Percentiles rank a stretch among this genome's conserved stretches.
Conservation (phyloP, 2,113 vertebrate species). For the Heloderma charlesbogerti region DNA sequence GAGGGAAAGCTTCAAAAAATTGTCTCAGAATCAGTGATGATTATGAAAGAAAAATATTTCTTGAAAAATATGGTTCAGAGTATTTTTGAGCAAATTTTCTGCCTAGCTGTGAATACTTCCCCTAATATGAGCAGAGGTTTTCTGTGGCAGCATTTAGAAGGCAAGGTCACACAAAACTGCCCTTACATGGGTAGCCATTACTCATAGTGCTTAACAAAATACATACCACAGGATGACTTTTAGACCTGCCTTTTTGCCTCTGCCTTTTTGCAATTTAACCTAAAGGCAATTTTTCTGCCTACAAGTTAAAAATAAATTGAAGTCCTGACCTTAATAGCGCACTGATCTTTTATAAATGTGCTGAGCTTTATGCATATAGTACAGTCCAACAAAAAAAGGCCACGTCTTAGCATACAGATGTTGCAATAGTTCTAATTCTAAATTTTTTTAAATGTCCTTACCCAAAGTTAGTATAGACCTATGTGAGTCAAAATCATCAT, state of each 20-base stretch:
- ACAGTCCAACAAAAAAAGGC: neutral
- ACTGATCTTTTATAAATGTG: conserved; percentile 17
- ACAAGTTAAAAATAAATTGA: conserved; percentile 45
- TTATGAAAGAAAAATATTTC: neutral
- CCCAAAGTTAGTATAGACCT: conserved; percentile 36
- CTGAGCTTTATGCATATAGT: conserved; percentile 29
- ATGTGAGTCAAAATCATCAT: neutral
- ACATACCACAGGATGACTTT: conserved; percentile 10
- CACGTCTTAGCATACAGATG: conserved; percentile 45
- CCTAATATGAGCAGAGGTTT: neutral
- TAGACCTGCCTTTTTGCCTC: conserved; percentile 24
- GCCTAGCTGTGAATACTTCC: neutral
- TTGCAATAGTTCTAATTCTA: conserved; percentile 9
- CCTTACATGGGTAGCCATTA: neutral
- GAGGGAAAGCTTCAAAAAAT: neutral
- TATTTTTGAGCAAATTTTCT: neutral
- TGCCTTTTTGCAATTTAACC: conserved; percentile 36
- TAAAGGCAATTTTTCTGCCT: conserved; percentile 45
- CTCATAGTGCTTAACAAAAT: conserved; percentile 14
- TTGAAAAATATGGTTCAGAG: neutral
- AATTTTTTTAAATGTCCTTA: conserved; percentile 32
- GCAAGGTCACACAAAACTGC: neutral
- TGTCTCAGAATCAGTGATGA: neutral
- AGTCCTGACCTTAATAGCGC: conserved; percentile 36
- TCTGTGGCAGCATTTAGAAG: conserved; percentile 7